A percentile compares a stretch with the other conserved stretches of the same genome.
Evolutionary conservation across 2,888 invertebrate species (phyloP).

Genomic region (Ophion ventricosus): DNA sequence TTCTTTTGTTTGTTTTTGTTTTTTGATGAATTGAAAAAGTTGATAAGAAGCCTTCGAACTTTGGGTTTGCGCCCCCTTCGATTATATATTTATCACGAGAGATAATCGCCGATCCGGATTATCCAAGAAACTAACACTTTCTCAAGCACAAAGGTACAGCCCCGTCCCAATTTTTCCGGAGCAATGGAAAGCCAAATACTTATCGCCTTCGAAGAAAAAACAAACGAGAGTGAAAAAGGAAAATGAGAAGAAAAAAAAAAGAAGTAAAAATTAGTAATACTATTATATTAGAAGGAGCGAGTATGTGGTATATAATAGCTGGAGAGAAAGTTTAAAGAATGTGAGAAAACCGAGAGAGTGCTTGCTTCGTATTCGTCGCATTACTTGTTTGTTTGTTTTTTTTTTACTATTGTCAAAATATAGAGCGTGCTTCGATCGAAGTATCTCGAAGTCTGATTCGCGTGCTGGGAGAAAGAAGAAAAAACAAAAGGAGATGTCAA

Average conservation of each 20-base stretch:
- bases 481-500: neutral
- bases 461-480: neutral
- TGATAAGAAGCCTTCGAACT: neutral
- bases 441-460: conserved; percentile 14
- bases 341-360: conserved; percentile 36
- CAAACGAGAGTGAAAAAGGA: conserved; percentile 12
- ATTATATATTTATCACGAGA: neutral
- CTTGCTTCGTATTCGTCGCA: conserved; percentile 51
- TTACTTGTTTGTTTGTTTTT: conserved; percentile 26
- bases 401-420: conserved; percentile 22
- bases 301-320: conserved; percentile 4
- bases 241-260: neutral
- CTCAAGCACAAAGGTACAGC: conserved; percentile 57
- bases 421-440: neutral
- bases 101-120: neutral
- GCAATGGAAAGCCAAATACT: conserved; percentile 58
- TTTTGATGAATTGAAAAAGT: neutral
- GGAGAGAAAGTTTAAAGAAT: conserved; percentile 44
- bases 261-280: conserved; percentile 32
- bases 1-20: neutral
- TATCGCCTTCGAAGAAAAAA: conserved; percentile 52
- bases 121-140: conserved; percentile 22
- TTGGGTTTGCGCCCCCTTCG: neutral
- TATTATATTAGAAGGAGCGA: conserved; percentile 40
- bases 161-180: conserved; percentile 43